These are phyloP conservation scores for Hydrochoerus hydrochaeris DNA, from an alignment of 2,113 vertebrate species.

Conservation along the genomic window DNA sequence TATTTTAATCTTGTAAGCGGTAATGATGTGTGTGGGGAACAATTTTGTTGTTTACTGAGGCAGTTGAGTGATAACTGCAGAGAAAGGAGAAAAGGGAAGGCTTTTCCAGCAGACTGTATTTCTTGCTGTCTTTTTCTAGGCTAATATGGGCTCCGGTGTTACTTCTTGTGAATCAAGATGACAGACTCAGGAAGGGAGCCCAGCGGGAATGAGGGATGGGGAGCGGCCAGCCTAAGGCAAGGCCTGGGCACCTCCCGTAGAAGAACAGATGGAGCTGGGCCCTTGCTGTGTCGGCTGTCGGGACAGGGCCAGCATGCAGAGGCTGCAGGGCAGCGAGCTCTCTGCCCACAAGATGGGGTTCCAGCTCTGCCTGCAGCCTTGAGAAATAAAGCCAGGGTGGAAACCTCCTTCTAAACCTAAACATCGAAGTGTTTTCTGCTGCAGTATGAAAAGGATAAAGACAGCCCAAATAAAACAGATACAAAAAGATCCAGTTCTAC, in stretches of 20 bases:
- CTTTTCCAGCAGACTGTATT: conserved; percentile 45
- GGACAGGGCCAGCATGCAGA: neutral
- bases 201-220: neutral
- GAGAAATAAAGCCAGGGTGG: neutral
- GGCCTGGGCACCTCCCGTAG: neutral
- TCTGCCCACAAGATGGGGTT: conserved; percentile 37
- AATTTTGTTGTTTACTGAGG: conserved; percentile 77
- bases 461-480: neutral
- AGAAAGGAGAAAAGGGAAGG: conserved; percentile 67
- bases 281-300: fast-evolving
- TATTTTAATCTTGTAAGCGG: conserved; percentile 72
- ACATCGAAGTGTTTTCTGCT: neutral
- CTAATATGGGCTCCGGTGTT: conserved; percentile 26
- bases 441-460: neutral
- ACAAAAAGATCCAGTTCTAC: neutral
- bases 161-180: conserved; percentile 36
- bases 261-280: neutral
- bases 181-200: neutral
- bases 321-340: neutral
- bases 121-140: conserved; percentile 56
- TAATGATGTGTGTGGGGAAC: conserved; percentile 74
- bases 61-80: conserved; percentile 74
- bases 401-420: neutral
- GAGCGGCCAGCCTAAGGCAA: neutral
- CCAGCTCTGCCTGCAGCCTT: neutral